Percentiles rank a stretch among this genome's conserved stretches.
These are phyloP conservation scores for Chrysina gloriosa DNA, from an alignment of 2,888 invertebrate species.

Conservation along the genomic window DNA sequence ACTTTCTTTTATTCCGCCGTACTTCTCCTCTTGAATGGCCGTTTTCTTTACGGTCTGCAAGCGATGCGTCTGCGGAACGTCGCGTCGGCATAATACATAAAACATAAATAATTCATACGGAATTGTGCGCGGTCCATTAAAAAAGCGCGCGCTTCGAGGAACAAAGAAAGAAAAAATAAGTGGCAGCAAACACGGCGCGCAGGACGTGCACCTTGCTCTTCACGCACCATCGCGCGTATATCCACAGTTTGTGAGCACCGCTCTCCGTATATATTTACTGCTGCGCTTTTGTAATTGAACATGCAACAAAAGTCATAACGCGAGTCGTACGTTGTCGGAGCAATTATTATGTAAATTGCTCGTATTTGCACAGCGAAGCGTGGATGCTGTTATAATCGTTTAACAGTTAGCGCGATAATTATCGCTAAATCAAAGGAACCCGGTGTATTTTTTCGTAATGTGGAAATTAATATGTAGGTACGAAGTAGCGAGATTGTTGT, in stretches of 20 bases:
- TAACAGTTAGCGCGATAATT: constrained; percentile 37
- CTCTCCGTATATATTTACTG: background rate
- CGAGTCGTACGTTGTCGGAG: background rate
- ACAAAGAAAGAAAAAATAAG: background rate
- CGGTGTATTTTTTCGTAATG: background rate
- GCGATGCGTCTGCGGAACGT: too few relatives aligned
- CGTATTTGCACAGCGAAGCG: constrained; percentile 35
- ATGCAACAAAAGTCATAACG: constrained; percentile 34
- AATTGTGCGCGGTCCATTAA: constrained; percentile 23
- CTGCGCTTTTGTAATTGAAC: constrained; percentile 25
- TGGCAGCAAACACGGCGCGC: background rate
- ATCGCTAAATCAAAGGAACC: constrained; percentile 11
- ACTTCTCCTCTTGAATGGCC: too few relatives aligned
- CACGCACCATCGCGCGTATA: constrained; percentile 2
- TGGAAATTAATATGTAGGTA: constrained; percentile 18
- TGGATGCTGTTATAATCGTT: constrained; percentile 35
- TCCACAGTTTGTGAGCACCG: constrained; percentile 26
- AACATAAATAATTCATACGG: constrained; percentile 29
- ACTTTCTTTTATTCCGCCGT: too few relatives aligned
- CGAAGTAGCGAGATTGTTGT: too few relatives aligned
- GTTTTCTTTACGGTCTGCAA: too few relatives aligned
- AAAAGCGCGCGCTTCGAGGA: constrained; percentile 4
- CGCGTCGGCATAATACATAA: too few relatives aligned
- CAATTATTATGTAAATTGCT: constrained; percentile 34
- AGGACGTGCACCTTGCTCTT: constrained; percentile 34